phyloP scores from a whole-genome alignment of 2,113 vertebrate genomes.

The Hepsetus odoe region DNA sequence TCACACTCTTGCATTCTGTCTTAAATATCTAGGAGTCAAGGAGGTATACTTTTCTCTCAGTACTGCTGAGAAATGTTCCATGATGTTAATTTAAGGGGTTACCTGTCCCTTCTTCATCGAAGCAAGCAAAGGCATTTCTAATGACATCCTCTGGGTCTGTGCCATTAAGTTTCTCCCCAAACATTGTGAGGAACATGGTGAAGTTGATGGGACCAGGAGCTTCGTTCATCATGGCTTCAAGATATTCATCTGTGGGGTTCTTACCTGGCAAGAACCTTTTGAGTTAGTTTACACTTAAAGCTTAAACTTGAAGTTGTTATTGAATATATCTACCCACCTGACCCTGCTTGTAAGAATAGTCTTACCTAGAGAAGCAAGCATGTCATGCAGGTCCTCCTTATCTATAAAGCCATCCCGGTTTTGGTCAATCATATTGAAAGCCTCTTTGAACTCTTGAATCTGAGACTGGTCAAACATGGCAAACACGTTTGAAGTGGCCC shows the following conservation, averaged over 20 bases:
- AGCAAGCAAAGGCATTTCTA: constrained; percentile 44
- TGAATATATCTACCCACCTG: background rate
- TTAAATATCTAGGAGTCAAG: too few relatives aligned
- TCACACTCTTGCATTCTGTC: too few relatives aligned
- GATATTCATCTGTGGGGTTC: constrained; percentile 44
- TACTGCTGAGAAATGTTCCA: too few relatives aligned
- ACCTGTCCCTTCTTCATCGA: constrained; percentile 44
- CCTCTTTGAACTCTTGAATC: constrained; percentile 47
- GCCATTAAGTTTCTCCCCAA: constrained; percentile 46
- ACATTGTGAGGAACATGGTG: constrained; percentile 48
- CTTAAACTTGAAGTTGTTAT: too few relatives aligned
- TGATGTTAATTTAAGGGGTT: background rate
- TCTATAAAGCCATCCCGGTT: constrained; percentile 46
- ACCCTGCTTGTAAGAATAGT: background rate
- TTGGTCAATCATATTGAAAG: constrained; percentile 48
- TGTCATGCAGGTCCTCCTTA: constrained; percentile 47
- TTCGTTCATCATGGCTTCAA: constrained; percentile 47
- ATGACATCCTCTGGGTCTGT: constrained; percentile 47
- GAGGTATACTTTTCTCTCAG: too few relatives aligned
- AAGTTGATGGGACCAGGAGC: constrained; percentile 45
- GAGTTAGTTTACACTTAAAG: background rate
- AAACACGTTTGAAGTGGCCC: constrained; percentile 85
- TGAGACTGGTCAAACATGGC: constrained; percentile 76
- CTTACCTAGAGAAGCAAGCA: constrained; percentile 45
- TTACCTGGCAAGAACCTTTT: constrained; percentile 18